Evolutionary conservation across 2,888 invertebrate species (phyloP).

Genomic region (Prenolepis imparis): DNA sequence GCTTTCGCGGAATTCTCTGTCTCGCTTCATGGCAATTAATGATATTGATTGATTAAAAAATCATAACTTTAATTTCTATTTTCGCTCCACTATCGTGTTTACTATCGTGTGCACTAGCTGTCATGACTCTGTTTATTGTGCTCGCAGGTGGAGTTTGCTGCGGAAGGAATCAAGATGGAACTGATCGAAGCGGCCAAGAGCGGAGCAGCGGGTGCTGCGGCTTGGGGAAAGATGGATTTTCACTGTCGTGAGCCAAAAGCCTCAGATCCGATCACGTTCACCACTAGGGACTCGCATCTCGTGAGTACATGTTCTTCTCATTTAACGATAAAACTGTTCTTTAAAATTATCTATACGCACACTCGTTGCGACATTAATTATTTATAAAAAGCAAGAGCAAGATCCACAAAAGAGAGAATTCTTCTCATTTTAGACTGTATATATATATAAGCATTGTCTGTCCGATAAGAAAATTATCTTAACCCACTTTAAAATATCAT

Average conservation of each 20-base stretch:
- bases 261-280: slow-evolving; percentile 96
- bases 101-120: neutral
- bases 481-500: neutral
- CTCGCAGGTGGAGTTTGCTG: slow-evolving; percentile 95
- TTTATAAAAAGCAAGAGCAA: neutral
- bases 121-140: neutral
- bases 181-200: slow-evolving; percentile 95
- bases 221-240: slow-evolving; percentile 93
- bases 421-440: neutral
- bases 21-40: neutral
- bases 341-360: neutral
- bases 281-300: slow-evolving; percentile 96
- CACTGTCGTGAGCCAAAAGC: slow-evolving; percentile 94
- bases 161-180: slow-evolving; percentile 95
- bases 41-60: neutral
- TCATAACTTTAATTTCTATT: neutral
- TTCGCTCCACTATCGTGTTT: neutral
- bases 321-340: slow-evolving; percentile 22
- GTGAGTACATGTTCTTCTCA: slow-evolving; percentile 87
- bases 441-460: neutral
- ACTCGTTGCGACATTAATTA: neutral
- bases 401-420: neutral
- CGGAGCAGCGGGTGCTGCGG: slow-evolving; percentile 89
- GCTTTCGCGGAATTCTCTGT: neutral
- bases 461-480: neutral